phyloP scores from a whole-genome alignment of 2,888 invertebrate species.

The Rhaphigaster nebulosa region DNA sequence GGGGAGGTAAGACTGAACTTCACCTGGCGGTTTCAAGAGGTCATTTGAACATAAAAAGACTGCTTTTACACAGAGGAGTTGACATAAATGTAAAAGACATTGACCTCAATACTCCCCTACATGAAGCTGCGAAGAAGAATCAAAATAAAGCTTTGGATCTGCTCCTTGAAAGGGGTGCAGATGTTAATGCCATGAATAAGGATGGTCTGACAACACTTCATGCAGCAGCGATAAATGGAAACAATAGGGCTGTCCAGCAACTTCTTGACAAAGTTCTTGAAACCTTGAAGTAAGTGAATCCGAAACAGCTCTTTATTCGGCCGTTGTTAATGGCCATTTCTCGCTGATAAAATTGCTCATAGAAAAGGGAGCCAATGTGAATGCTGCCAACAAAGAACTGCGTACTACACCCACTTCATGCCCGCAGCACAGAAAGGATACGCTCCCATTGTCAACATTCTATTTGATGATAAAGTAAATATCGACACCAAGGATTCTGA shows the following conservation, averaged over 20 bases:
- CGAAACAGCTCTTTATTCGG: not conserved
- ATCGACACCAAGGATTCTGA: not conserved
- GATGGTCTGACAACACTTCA: not conserved
- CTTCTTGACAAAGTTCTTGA: not conserved
- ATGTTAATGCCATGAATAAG: not conserved
- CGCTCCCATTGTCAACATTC: not conserved
- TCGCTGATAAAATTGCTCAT: not conserved
- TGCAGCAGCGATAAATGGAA: not conserved
- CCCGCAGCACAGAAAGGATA: not conserved
- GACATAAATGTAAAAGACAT: not conserved
- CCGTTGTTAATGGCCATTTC: not conserved
- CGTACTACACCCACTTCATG: not conserved
- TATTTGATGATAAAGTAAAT: not conserved
- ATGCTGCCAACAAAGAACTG: not conserved
- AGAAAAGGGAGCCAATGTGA: not conserved
- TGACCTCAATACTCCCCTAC: not conserved
- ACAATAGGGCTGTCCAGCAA: not conserved
- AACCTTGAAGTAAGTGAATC: not conserved
- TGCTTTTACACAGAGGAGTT: conserved; percentile 27
- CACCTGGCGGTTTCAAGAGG: conserved; percentile 47
- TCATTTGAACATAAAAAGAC: conserved; percentile 13
- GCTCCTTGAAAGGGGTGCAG: not conserved
- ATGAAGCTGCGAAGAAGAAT: not conserved
- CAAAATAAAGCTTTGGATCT: not conserved
- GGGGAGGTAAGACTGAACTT: conserved; percentile 35